Evolutionary conservation across 2,888 invertebrate species (phyloP).

Genomic region (Aromia moschata): DNA sequence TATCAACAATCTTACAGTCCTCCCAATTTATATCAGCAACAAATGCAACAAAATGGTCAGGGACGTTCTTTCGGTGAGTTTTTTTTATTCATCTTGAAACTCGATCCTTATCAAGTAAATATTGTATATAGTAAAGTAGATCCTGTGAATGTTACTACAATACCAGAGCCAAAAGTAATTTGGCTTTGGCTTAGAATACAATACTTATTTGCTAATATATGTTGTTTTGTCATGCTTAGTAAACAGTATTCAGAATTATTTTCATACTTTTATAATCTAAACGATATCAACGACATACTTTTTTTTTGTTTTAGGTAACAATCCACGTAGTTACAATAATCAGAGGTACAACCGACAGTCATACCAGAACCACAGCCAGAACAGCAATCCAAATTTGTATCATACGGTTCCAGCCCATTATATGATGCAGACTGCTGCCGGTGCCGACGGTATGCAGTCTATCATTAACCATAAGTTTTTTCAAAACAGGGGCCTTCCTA

Average conservation of each 20-base stretch:
- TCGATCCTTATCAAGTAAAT: too few relatives aligned
- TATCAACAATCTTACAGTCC: conserved; percentile 55
- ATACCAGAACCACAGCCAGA: conserved; percentile 51
- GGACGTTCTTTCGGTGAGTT: conserved; percentile 49
- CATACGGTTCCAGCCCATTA: conserved; percentile 56
- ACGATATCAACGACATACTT: too few relatives aligned
- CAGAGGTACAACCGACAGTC: conserved; percentile 55
- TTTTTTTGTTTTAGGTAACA: conserved; percentile 61
- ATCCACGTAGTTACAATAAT: conserved; percentile 53
- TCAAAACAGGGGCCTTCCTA: conserved; percentile 70
- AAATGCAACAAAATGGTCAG: conserved; percentile 40
- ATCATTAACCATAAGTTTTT: conserved; percentile 78
- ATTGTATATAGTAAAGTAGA: too few relatives aligned
- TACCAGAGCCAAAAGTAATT: too few relatives aligned
- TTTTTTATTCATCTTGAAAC: too few relatives aligned
- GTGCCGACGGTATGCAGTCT: conserved; percentile 65
- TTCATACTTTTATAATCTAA: too few relatives aligned
- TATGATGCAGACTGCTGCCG: conserved; percentile 61
- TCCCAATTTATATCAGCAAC: conserved; percentile 49
- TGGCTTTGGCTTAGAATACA: too few relatives aligned
- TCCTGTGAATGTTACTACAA: too few relatives aligned
- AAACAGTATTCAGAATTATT: too few relatives aligned
- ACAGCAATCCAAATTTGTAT: conserved; percentile 57
- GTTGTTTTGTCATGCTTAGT: too few relatives aligned
- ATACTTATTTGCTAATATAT: too few relatives aligned